Evolutionary conservation across 2,797 vertebrate genomes (phyloP).

Genomic region (Propithecus deckenii): DNA sequence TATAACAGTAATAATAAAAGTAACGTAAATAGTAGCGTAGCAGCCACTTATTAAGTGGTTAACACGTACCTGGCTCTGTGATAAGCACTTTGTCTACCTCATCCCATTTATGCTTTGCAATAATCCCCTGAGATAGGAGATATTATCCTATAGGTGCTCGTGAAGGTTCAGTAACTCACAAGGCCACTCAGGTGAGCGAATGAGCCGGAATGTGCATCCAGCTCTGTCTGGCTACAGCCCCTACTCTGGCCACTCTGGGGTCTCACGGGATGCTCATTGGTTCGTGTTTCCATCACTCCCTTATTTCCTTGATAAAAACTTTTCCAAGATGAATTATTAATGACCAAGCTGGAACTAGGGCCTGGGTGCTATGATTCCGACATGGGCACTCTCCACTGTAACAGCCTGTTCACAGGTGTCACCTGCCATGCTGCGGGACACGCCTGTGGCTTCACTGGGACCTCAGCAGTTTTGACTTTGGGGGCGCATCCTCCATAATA

Average conservation of each 20-base stretch:
- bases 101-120: neutral
- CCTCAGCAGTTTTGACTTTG: neutral
- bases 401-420: neutral
- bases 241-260: neutral
- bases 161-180: neutral
- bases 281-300: neutral
- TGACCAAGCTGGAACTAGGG: neutral
- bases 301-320: slow-evolving; percentile 18
- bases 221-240: neutral
- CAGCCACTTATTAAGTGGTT: neutral
- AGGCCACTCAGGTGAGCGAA: neutral
- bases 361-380: neutral
- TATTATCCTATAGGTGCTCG: neutral
- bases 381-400: too few relatives aligned
- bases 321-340: neutral
- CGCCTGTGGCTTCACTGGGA: neutral
- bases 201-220: neutral
- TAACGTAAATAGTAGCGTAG: neutral
- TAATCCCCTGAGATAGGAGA: neutral
- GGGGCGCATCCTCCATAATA: neutral
- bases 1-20: neutral
- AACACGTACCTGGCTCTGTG: neutral
- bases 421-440: neutral
- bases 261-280: neutral
- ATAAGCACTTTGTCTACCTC: neutral